These are phyloP conservation scores for Drosophila kepulauana DNA, from an alignment of 1,140 invertebrate genomes.

Conservation along the genomic window DNA sequence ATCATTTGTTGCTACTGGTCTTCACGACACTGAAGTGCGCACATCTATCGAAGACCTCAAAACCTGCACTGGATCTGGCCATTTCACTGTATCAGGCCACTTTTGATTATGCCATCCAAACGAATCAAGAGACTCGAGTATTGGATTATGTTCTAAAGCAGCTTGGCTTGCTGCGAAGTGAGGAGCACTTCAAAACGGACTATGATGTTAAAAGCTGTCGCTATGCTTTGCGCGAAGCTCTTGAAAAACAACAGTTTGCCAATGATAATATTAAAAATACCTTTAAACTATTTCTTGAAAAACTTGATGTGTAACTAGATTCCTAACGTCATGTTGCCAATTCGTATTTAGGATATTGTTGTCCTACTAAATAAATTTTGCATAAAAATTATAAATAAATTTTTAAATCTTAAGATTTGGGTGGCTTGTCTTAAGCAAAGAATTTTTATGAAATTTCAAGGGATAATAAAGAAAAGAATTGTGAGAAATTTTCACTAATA, in stretches of 20 bases:
- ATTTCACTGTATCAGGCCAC: constrained; percentile 87
- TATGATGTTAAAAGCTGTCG: constrained; percentile 88
- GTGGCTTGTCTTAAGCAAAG: background rate
- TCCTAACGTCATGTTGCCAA: background rate
- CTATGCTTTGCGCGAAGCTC: constrained; percentile 86
- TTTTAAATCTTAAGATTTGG: background rate
- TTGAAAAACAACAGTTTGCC: constrained; percentile 86
- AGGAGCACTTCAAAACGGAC: constrained; percentile 87
- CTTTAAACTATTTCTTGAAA: constrained; percentile 87
- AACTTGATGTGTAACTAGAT: constrained; percentile 75
- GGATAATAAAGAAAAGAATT: too few relatives aligned
- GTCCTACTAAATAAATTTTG: background rate
- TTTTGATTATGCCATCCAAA: constrained; percentile 86
- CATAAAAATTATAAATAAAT: constrained; percentile 23
- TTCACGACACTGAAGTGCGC: constrained; percentile 88
- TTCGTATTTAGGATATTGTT: background rate
- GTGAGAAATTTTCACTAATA: too few relatives aligned
- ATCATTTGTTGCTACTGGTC: constrained; percentile 85
- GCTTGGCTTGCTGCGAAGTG: constrained; percentile 89
- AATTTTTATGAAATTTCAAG: too few relatives aligned
- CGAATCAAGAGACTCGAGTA: constrained; percentile 85
- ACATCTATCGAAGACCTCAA: constrained; percentile 86
- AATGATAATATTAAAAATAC: constrained; percentile 86
- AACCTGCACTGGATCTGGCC: constrained; percentile 86
- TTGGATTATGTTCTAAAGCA: constrained; percentile 89